Conservation (phyloP, 2,797 vertebrate genomes). For the Heliangelus exortis region DNA sequence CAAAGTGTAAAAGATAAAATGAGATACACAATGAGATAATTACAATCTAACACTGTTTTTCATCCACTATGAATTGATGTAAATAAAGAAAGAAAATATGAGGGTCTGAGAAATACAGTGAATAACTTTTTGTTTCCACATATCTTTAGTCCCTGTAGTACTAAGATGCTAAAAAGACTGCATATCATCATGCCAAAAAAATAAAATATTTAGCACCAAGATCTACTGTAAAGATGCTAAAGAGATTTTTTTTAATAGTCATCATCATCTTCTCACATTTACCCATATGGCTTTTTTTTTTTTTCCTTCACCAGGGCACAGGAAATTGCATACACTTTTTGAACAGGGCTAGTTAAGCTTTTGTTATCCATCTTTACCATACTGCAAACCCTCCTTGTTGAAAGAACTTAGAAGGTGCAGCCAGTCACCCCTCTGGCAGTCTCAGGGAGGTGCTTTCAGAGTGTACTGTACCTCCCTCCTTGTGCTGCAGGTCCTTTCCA, state of each 20-base stretch:
- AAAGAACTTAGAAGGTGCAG: neutral
- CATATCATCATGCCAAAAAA: neutral
- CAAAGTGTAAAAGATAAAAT: neutral
- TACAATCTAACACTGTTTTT: neutral
- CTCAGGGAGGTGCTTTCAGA: neutral
- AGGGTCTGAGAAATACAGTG: neutral
- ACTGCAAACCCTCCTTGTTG: rapidly evolving
- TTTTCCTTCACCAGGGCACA: neutral
- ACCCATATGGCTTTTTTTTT: neutral
- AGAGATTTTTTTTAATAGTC: neutral
- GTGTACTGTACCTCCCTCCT: neutral
- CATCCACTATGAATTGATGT: neutral
- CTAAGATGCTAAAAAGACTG: neutral
- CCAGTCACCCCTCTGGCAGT: rapidly evolving
- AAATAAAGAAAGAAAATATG: neutral
- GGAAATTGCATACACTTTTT: neutral
- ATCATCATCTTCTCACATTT: neutral
- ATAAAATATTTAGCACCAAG: neutral
- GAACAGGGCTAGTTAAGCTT: neutral
- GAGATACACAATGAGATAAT: slow-evolving; percentile 14
- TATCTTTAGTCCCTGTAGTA: neutral
- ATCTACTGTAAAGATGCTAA: neutral
- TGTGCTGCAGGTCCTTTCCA: neutral
- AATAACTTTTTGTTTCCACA: neutral
- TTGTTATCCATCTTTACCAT: neutral